phyloP scores from a whole-genome alignment of 2,888 invertebrate species.

The Apantesis nais region DNA sequence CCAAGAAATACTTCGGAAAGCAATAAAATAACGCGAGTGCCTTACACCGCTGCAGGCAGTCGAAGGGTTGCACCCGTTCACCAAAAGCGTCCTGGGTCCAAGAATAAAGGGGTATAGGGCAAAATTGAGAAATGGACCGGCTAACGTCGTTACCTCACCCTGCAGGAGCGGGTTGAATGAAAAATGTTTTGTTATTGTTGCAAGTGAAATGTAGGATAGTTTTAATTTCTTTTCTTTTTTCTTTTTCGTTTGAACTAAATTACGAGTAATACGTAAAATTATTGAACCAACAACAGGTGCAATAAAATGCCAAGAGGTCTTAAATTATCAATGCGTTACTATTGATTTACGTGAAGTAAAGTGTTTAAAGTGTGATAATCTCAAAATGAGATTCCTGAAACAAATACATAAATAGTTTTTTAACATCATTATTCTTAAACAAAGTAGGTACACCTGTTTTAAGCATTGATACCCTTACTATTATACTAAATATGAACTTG shows the following conservation, averaged over 20 bases:
- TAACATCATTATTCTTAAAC: background rate
- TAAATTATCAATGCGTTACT: too few species aligned
- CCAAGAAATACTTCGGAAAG: constrained; percentile 66
- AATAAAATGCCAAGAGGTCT: too few species aligned
- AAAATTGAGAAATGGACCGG: constrained; percentile 86
- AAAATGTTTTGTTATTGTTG: constrained; percentile 75
- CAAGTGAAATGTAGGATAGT: constrained; percentile 2
- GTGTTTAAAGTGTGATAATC: too few species aligned
- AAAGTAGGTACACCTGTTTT: background rate
- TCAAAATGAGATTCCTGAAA: too few species aligned
- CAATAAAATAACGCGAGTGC: constrained; percentile 73
- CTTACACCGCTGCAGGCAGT: constrained; percentile 71
- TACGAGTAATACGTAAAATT: too few species aligned
- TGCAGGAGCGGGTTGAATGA: constrained; percentile 72
- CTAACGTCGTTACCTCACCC: constrained; percentile 82
- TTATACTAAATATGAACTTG: background rate
- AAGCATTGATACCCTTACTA: background rate
- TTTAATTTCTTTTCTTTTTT: constrained; percentile 4
- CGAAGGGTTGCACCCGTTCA: constrained; percentile 72
- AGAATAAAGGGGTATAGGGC: constrained; percentile 69
- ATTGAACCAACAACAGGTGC: too few species aligned
- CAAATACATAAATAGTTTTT: background rate
- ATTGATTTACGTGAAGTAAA: too few species aligned
- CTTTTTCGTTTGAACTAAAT: background rate
- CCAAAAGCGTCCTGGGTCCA: constrained; percentile 64